These are phyloP conservation scores for Clusia tigrina DNA, from an alignment of 2,888 invertebrate genomes.

Conservation along the genomic window DNA sequence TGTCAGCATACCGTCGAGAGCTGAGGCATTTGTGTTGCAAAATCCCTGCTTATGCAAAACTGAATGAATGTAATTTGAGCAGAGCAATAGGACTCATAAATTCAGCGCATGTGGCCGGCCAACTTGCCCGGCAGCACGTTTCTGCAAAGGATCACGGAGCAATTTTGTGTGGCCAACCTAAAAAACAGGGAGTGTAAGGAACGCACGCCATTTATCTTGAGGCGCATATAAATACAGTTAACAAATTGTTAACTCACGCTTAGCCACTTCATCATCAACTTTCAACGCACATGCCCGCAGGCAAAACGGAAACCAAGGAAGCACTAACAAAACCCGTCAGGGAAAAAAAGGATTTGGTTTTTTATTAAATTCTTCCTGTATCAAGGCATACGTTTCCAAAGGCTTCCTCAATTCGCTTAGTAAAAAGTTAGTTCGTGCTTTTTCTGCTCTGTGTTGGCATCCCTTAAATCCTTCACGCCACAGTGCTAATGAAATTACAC, in stretches of 20 bases:
- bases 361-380: too few relatives aligned
- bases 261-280: constrained; percentile 17
- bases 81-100: constrained; percentile 14
- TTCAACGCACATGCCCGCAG: too few relatives aligned
- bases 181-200: not conserved
- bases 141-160: not conserved
- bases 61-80: constrained; percentile 9
- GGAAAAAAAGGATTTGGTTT: too few relatives aligned
- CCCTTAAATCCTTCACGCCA: not conserved
- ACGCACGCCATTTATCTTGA: not conserved
- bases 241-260: constrained; percentile 39
- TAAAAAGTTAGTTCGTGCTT: too few relatives aligned
- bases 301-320: too few relatives aligned
- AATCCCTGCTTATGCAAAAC: not conserved
- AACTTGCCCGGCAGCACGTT: not conserved
- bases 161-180: not conserved
- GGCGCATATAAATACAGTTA: constrained; percentile 33
- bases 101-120: constrained; percentile 11
- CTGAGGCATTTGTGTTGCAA: not conserved
- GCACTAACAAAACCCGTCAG: too few relatives aligned
- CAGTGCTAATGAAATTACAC: not conserved
- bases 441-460: too few relatives aligned
- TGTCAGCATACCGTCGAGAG: not conserved
- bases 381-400: too few relatives aligned
- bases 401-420: too few relatives aligned